Conservation (phyloP, 2,113 vertebrate species). For the Strigops habroptila region DNA sequence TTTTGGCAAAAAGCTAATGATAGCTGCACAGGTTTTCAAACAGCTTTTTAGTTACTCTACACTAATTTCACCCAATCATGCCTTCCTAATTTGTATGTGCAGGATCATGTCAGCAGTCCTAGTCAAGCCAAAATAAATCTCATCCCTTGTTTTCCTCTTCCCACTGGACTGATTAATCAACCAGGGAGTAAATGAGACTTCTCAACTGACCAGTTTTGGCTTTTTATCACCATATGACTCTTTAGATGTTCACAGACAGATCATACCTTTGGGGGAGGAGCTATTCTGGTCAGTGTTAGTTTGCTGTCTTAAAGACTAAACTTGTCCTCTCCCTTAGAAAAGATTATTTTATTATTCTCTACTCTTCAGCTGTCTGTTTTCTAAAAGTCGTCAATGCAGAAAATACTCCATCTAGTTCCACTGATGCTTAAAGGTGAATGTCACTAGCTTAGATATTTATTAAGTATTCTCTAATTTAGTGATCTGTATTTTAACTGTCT, state of each 20-base stretch:
- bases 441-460: neutral
- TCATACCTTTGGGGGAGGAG: neutral
- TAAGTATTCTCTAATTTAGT: neutral
- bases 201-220: neutral
- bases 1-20: neutral
- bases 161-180: neutral
- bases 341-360: neutral
- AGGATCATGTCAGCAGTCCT: neutral
- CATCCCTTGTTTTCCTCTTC: neutral
- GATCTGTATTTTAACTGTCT: neutral
- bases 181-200: neutral
- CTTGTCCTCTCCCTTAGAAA: neutral
- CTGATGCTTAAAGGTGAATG: neutral
- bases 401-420: neutral
- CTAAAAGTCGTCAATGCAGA: neutral
- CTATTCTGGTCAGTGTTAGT: neutral
- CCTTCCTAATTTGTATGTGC: neutral
- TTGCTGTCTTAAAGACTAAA: neutral
- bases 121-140: neutral
- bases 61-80: neutral
- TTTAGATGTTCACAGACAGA: neutral
- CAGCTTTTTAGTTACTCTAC: neutral
- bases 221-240: neutral
- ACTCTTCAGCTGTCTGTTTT: neutral
- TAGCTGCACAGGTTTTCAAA: neutral